phyloP scores from a whole-genome alignment of 2,888 invertebrate genomes.

The Eudasyphora cyanicolor region DNA sequence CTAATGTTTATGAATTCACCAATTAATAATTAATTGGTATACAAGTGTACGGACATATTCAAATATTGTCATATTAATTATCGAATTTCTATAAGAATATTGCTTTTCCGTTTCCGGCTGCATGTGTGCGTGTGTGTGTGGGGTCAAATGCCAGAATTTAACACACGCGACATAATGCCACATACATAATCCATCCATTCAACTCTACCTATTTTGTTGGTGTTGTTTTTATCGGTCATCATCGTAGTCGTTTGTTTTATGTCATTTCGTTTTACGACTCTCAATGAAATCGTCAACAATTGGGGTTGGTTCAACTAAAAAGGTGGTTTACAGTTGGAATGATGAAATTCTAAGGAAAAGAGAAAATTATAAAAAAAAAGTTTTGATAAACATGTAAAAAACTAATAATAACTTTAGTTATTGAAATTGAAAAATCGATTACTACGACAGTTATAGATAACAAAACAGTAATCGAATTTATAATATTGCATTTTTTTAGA shows the following conservation, averaged over 20 bases:
- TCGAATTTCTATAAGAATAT: neutral
- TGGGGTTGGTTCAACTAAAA: constrained; percentile 1
- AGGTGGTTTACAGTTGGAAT: no score
- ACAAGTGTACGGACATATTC: neutral
- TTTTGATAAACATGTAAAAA: no score
- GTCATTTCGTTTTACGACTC: constrained; percentile 4
- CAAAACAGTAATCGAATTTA: no score
- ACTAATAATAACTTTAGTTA: no score
- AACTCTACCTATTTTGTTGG: neutral
- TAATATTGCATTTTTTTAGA: no score
- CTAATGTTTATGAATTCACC: no score
- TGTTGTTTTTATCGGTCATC: neutral
- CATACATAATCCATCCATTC: neutral
- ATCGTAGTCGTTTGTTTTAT: neutral
- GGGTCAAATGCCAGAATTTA: no score
- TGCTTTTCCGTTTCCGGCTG: neutral
- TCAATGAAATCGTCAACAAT: neutral
- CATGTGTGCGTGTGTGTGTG: neutral
- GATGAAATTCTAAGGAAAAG: no score
- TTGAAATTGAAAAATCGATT: no score
- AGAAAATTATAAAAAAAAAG: no score
- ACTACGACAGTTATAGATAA: no score
- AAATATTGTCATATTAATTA: neutral
- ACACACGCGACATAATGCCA: neutral
- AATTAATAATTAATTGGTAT: neutral